Percentiles rank a stretch among this genome's conserved stretches.
Evolutionary conservation across 2,113 vertebrate genomes (phyloP).

Genomic region (Ptilonorhynchus violaceus): DNA sequence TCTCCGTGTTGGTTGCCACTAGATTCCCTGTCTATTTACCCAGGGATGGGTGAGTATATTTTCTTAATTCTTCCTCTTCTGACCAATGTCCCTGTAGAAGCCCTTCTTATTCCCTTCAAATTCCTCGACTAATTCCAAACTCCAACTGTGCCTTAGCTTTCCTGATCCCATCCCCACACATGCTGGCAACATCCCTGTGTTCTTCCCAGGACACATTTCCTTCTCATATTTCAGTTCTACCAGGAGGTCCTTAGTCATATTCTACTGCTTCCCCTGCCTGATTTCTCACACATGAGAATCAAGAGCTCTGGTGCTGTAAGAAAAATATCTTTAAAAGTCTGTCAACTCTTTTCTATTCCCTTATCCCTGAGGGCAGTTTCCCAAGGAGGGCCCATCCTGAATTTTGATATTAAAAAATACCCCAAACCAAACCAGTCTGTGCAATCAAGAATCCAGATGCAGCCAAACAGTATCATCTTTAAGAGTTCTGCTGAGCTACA

Average conservation of each 20-base stretch:
- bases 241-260: not conserved
- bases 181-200: not conserved
- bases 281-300: not conserved
- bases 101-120: not conserved
- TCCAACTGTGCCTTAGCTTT: not conserved
- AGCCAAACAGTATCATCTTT: not conserved
- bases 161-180: not conserved
- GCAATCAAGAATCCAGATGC: not conserved
- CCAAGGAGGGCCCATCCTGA: fast-evolving
- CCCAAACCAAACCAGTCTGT: not conserved
- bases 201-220: not conserved
- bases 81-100: fast-evolving
- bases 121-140: not conserved
- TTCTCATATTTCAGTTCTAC: not conserved
- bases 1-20: not conserved
- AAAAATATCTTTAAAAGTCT: not conserved
- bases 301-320: not conserved
- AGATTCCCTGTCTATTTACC: not conserved
- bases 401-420: not conserved
- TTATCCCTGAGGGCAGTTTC: not conserved
- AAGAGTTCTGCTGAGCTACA: not conserved
- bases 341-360: not conserved
- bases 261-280: not conserved
- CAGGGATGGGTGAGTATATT: not conserved
- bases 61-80: not conserved